Base-by-base conservation (phyloP, 2,113 vertebrate genomes). In the Sturnira hondurensis region DNA sequence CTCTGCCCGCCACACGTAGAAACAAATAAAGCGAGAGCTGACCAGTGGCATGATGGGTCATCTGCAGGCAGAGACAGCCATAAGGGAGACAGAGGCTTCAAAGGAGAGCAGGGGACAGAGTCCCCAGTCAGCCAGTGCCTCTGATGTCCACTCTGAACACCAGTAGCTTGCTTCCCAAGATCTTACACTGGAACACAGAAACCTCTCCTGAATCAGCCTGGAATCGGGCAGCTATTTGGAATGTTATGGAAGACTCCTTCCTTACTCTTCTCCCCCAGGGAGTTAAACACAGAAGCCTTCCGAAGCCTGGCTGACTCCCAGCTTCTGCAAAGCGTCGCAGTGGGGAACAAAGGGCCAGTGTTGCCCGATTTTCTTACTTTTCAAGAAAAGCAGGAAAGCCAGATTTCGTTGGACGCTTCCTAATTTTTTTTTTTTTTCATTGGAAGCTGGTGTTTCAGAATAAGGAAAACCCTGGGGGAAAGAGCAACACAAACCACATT, bases 391-490 rank as follows among this genome's bases (percentile, higher is more conserved):
- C 33, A 28, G 45, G 38, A 89, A 86, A 89, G 86, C 26, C 36
- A 87, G 63, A 84, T 28, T 20, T 91, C 17, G 19, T 14, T 71
- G 41, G 78, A 54, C 92, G 54, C 41, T 31, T 90, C 65, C 65
- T 85, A 31, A 80, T 68, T 68, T 61, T 83, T 52, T 47, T 54
- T 68, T 68, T 61, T 83, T 52, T 47, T 54, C 28, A 4, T 8
- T 91, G 81, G 93, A 92, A 96, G 77, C 26, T 31, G 58, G 65
- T 50, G 38, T 58, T 83, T 93, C 68, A 89, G 95, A 89, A 74
- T 16, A 85, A 76, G 68, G 78, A 36, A 68, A 91, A 90, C 33
- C 24, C 43, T 13, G 13, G 56, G 15, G 14, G n/a, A 68, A 11
- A 24, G 7, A 58, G 22, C 22, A 41, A n/a, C 28, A 83, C 47